phyloP scores from a whole-genome alignment of 2,888 invertebrate species.

The Euclidia mi region DNA sequence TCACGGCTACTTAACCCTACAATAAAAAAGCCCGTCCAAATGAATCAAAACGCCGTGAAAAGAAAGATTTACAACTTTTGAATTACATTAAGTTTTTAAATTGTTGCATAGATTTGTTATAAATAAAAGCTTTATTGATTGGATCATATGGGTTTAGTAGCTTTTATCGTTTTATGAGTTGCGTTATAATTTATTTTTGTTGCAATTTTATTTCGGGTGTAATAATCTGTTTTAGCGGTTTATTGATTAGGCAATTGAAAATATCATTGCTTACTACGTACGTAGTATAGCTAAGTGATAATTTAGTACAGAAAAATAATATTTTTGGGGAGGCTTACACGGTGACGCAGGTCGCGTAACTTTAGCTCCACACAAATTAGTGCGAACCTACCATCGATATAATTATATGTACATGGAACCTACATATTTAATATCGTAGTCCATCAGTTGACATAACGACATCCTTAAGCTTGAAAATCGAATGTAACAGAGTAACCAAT shows the following conservation, averaged over 20 bases:
- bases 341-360: too few species aligned
- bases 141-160: slow-evolving; percentile 35
- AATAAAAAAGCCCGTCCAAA: slow-evolving; percentile 27
- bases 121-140: slow-evolving; percentile 42
- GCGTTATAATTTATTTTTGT: neutral
- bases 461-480: slow-evolving; percentile 8
- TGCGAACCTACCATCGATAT: too few species aligned
- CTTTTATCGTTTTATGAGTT: slow-evolving; percentile 25
- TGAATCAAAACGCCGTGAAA: slow-evolving; percentile 33
- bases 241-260: too few species aligned
- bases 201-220: too few species aligned
- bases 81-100: slow-evolving; percentile 37
- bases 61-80: slow-evolving; percentile 44
- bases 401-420: too few species aligned
- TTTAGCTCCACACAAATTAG: too few species aligned
- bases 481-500: slow-evolving; percentile 34
- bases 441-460: neutral
- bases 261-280: too few species aligned
- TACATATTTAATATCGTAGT: neutral
- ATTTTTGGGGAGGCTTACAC: too few species aligned
- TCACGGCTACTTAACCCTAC: slow-evolving; percentile 16
- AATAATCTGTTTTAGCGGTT: too few species aligned
- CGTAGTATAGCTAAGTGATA: too few species aligned
- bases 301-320: too few species aligned
- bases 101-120: slow-evolving; percentile 46